Percentiles rank a stretch among this genome's conserved stretches.
phyloP scores from a whole-genome alignment of 2,113 vertebrate species.

The Sinosuthora webbiana region DNA sequence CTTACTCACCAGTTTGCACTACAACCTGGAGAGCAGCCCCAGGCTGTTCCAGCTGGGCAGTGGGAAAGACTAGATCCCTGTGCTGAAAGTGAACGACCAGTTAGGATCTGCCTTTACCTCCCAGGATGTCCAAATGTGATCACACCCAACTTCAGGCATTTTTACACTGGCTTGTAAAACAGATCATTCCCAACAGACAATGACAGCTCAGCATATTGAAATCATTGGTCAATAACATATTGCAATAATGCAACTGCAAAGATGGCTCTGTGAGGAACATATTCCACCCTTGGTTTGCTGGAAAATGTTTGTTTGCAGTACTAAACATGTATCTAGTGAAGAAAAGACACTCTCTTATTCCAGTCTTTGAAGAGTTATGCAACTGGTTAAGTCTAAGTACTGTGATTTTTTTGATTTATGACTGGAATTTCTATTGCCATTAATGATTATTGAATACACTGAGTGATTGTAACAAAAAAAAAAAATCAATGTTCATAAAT shows the following conservation, averaged over 20 bases:
- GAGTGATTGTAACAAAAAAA: not conserved
- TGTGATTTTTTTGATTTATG: not conserved
- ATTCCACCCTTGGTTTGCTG: not conserved
- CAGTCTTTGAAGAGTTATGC: not conserved
- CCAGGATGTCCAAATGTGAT: not conserved
- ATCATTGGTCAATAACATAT: not conserved
- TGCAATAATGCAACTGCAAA: not conserved
- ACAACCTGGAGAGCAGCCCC: not conserved
- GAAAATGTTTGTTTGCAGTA: not conserved
- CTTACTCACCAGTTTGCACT: not conserved
- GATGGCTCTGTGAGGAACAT: not conserved
- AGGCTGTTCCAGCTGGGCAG: not conserved
- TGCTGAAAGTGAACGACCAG: not conserved
- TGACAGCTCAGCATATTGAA: not conserved
- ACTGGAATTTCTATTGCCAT: not conserved
- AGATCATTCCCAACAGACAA: not conserved
- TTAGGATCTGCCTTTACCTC: not conserved
- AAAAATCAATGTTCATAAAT: not conserved
- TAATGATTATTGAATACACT: not conserved
- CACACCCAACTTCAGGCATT: not conserved
- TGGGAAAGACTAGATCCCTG: not conserved
- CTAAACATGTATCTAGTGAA: not conserved
- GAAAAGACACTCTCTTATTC: not conserved
- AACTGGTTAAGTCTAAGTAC: not conserved
- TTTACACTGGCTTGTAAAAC: not conserved